These are phyloP conservation scores for Onychomys leucogaster DNA, from an alignment of 2,797 vertebrate genomes.

Conservation along the genomic window DNA sequence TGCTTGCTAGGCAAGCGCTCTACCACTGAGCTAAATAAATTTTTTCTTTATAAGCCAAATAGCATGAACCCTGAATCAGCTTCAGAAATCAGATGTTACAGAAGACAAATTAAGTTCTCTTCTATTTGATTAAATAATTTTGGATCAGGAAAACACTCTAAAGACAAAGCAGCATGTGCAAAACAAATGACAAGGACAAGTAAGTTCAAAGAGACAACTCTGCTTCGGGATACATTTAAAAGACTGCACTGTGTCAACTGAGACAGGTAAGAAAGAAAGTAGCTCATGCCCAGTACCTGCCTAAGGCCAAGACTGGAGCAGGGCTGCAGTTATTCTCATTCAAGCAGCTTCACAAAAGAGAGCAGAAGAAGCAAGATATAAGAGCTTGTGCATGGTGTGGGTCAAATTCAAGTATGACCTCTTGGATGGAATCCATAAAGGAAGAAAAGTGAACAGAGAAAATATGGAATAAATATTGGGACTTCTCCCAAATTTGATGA, in stretches of 20 bases:
- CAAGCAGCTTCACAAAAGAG: constrained; percentile 8
- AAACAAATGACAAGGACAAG: constrained; percentile 59
- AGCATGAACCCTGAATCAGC: constrained; percentile 25
- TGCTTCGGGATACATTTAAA: constrained; percentile 8
- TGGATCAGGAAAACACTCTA: constrained; percentile 62
- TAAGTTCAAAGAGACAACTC: constrained; percentile 49
- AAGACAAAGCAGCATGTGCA: constrained; percentile 52
- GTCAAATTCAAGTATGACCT: constrained; percentile 23
- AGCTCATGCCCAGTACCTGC: neutral
- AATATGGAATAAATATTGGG: constrained; percentile 38
- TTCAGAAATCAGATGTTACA: constrained; percentile 62
- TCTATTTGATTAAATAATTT: constrained; percentile 72
- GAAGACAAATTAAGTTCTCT: constrained; percentile 64
- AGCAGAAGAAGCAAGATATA: constrained; percentile 16
- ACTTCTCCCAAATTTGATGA: constrained; percentile 33
- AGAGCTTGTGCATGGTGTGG: neutral
- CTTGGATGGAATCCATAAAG: constrained; percentile 12
- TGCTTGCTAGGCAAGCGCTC: too few species aligned
- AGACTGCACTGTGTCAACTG: constrained; percentile 22
- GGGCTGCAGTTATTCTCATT: constrained; percentile 16
- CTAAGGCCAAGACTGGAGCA: constrained; percentile 36
- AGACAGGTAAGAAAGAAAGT: constrained; percentile 41
- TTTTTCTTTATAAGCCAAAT: constrained; percentile 52
- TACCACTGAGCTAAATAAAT: too few species aligned
- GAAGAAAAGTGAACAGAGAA: neutral